Evolutionary conservation across 2,113 vertebrate genomes (phyloP).

Genomic region (Atherinomorus stipes): DNA sequence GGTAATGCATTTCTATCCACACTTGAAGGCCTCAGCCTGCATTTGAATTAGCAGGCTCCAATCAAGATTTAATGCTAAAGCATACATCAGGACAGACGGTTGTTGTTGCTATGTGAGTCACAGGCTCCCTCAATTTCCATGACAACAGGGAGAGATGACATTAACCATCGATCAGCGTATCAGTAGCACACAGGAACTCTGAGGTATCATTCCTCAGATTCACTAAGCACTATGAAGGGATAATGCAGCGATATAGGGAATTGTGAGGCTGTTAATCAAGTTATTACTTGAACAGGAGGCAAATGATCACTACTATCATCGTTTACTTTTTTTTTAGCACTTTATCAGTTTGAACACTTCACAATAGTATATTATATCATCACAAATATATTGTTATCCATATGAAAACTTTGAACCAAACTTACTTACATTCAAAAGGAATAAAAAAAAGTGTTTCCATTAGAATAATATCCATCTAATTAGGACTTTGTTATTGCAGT

Average conservation of each 20-base stretch:
- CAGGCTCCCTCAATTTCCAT: conserved; percentile 68
- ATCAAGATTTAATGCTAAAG: conserved; percentile 33
- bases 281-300: background rate
- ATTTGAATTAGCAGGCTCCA: conserved; percentile 33
- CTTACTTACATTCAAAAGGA: background rate
- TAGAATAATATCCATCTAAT: background rate
- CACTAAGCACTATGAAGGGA: background rate
- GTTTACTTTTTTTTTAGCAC: background rate
- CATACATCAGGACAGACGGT: conserved; percentile 44
- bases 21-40: conserved; percentile 2
- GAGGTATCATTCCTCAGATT: conserved; percentile 40
- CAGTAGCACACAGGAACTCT: conserved; percentile 46
- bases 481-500: conserved; percentile 33
- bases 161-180: conserved; percentile 51
- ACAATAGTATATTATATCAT: background rate
- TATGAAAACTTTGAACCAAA: background rate
- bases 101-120: conserved; percentile 72
- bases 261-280: conserved; percentile 4
- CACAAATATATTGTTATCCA: conserved; percentile 17
- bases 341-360: conserved; percentile 7
- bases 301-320: background rate
- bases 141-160: conserved; percentile 60
- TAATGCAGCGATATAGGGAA: conserved; percentile 1
- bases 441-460: background rate
- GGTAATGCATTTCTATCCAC: conserved; percentile 34